phyloP scores from a whole-genome alignment of 2,888 invertebrate species.

The Oscheius onirici region DNA sequence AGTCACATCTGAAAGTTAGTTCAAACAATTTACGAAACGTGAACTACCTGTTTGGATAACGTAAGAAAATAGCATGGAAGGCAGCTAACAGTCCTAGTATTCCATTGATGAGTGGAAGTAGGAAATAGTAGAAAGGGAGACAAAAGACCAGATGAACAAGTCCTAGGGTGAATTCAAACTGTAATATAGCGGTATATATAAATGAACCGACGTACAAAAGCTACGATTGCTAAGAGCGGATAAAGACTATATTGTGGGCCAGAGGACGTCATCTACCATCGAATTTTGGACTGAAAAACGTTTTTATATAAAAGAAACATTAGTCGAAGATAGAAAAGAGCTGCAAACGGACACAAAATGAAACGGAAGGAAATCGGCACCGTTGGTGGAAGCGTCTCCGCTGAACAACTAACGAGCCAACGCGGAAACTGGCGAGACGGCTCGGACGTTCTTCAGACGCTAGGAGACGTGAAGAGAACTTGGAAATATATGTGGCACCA shows the following conservation, averaged over 20 bases:
- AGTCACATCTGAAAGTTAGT: slow-evolving; percentile 51
- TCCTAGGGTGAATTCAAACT: slow-evolving; percentile 58
- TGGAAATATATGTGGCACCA: neutral
- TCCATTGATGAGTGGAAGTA: slow-evolving; percentile 61
- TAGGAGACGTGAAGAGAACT: neutral
- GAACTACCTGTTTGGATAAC: slow-evolving; percentile 57
- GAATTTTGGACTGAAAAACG: neutral
- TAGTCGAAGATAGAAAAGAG: neutral
- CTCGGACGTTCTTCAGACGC: slow-evolving; percentile 2
- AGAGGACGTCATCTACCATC: slow-evolving; percentile 46
- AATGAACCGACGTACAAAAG: slow-evolving; percentile 54
- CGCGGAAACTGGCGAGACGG: slow-evolving; percentile 6
- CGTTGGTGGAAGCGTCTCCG: slow-evolving; percentile 12
- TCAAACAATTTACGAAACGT: no score
- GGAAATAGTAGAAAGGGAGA: slow-evolving; percentile 62
- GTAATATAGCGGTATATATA: neutral
- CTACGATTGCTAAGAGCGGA: slow-evolving; percentile 62
- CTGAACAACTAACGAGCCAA: slow-evolving; percentile 15
- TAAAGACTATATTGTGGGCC: slow-evolving; percentile 66
- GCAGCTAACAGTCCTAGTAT: slow-evolving; percentile 59
- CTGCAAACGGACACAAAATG: neutral
- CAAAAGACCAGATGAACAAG: slow-evolving; percentile 62
- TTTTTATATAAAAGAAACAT: neutral
- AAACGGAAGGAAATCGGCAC: slow-evolving; percentile 12
- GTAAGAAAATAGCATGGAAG: slow-evolving; percentile 62